A percentile compares a stretch with the other conserved stretches of the same genome.
These are phyloP conservation scores for Synergus japonicus DNA, from an alignment of 2,888 invertebrate species.

Conservation along the genomic window DNA sequence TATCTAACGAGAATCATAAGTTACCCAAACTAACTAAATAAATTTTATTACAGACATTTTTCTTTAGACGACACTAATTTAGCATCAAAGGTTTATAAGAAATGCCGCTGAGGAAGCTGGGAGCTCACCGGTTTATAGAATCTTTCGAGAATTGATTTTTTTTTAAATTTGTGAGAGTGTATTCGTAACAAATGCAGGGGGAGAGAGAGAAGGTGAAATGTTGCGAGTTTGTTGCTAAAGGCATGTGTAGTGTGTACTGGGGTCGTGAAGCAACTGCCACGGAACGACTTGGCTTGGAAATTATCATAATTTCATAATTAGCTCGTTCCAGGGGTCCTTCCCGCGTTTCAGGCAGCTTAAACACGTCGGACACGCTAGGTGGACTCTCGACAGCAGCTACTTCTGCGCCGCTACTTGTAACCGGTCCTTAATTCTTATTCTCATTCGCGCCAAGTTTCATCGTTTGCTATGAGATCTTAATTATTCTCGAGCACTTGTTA, in stretches of 20 bases:
- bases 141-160: not conserved
- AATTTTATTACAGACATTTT: conserved; percentile 13
- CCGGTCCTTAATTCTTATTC: conserved; percentile 20
- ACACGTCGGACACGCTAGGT: conserved; percentile 67
- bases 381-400: conserved; percentile 40
- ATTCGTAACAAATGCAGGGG: conserved; percentile 23
- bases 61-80: conserved; percentile 16
- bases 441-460: conserved; percentile 26
- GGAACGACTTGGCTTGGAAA: conserved; percentile 56
- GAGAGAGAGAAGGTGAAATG: conserved; percentile 43
- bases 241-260: conserved; percentile 37
- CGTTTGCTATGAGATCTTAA: conserved; percentile 20
- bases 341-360: conserved; percentile 65
- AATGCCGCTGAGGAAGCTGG: conserved; percentile 34
- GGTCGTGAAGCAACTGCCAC: conserved; percentile 47
- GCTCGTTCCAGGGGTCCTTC: conserved; percentile 70
- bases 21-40: conserved; percentile 1
- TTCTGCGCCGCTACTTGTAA: conserved; percentile 34
- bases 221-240: conserved; percentile 10
- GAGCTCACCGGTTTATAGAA: conserved; percentile 11
- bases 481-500: conserved; percentile 21
- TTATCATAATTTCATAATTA: conserved; percentile 76
- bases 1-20: not conserved
- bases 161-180: not conserved
- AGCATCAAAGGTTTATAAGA: conserved; percentile 21